phyloP scores from a whole-genome alignment of 2,888 invertebrate genomes.

The Drosophila macrospina region DNA sequence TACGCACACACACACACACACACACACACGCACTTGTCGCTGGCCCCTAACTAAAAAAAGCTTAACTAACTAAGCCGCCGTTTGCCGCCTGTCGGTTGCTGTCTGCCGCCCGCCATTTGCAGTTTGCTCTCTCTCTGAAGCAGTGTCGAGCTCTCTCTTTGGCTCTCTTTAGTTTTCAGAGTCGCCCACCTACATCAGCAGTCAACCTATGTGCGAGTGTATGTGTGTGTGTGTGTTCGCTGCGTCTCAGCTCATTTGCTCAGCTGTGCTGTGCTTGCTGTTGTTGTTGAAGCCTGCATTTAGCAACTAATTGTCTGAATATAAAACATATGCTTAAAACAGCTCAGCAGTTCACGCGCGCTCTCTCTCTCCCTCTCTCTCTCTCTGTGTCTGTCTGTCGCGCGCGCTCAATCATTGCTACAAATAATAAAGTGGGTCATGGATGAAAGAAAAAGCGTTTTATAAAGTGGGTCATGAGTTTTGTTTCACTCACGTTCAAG shows the following conservation, averaged over 20 bases:
- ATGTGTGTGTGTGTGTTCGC: slow-evolving; percentile 15
- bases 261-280: slow-evolving; percentile 57
- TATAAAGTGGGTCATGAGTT: slow-evolving; percentile 84
- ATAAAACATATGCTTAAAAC: slow-evolving; percentile 72
- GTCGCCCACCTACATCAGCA: slow-evolving; percentile 12
- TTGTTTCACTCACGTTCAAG: slow-evolving; percentile 85
- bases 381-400: slow-evolving; percentile 3
- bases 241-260: slow-evolving; percentile 57
- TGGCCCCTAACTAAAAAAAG: slow-evolving; percentile 45
- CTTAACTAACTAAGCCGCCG: slow-evolving; percentile 50
- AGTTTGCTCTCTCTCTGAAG: slow-evolving; percentile 5
- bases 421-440: slow-evolving; percentile 84
- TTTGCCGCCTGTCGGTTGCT: slow-evolving; percentile 1
- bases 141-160: background rate
- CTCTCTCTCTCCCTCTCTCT: slow-evolving; percentile 19
- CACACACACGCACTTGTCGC: slow-evolving; percentile 42
- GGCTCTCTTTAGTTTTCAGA: background rate
- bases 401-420: slow-evolving; percentile 67
- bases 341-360: slow-evolving; percentile 16
- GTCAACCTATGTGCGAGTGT: background rate
- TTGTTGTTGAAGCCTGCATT: slow-evolving; percentile 66
- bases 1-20: slow-evolving; percentile 9
- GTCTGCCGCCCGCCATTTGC: slow-evolving; percentile 13
- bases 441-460: slow-evolving; percentile 85
- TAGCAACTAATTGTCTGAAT: slow-evolving; percentile 77